Conservation (phyloP, 2,113 vertebrate species). For the Naja naja region DNA sequence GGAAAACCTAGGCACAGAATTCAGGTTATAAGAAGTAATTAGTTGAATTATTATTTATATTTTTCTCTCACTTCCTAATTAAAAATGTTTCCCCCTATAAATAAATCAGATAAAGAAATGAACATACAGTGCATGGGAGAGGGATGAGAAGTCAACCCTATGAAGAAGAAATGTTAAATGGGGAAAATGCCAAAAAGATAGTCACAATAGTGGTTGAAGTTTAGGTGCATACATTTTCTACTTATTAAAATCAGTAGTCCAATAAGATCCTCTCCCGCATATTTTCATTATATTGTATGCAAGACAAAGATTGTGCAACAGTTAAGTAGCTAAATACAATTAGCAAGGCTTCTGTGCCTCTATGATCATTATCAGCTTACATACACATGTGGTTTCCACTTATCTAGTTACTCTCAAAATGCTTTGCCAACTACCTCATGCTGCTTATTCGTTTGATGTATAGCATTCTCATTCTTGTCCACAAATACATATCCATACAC, state of each 20-base stretch:
- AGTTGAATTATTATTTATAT: not conserved
- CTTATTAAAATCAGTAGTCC: not conserved
- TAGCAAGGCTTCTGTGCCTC: not conserved
- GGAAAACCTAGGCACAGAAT: not conserved
- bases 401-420: constrained; percentile 35
- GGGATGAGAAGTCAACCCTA: not conserved
- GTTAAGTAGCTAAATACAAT: not conserved
- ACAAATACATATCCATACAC: constrained; percentile 38
- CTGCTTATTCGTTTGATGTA: constrained; percentile 2
- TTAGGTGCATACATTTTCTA: not conserved
- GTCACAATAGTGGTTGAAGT: too few relatives aligned
- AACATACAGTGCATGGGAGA: not conserved
- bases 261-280: not conserved
- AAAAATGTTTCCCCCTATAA: not conserved
- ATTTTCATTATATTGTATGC: not conserved
- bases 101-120: not conserved
- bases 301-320: not conserved
- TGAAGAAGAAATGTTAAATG: not conserved
- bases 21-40: not conserved
- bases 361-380: constrained; percentile 14
- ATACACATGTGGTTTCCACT: not conserved
- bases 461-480: constrained; percentile 47
- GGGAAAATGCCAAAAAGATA: not conserved
- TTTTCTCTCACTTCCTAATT: not conserved
- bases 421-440: constrained; percentile 39